These are phyloP conservation scores for Nephrotoma guestfalica DNA, from an alignment of 2,888 invertebrate genomes.

Conservation along the genomic window DNA sequence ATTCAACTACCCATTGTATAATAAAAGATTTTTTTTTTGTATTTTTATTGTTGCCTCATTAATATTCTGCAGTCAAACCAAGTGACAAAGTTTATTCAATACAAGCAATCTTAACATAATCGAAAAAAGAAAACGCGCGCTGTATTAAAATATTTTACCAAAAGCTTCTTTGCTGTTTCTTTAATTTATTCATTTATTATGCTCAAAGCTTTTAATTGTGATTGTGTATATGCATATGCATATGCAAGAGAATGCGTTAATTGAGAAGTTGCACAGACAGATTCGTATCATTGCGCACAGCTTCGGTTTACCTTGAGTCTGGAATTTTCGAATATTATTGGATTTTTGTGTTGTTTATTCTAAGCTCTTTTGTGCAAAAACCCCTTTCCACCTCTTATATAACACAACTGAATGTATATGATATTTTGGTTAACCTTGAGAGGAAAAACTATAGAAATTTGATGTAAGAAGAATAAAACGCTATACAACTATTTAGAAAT, in stretches of 20 bases:
- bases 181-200: background rate
- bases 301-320: no score
- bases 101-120: background rate
- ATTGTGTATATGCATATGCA: no score
- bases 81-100: background rate
- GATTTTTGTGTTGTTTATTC: background rate
- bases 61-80: background rate
- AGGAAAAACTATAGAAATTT: background rate
- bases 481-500: background rate
- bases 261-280: no score
- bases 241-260: background rate
- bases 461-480: background rate
- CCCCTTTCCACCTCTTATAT: background rate
- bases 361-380: background rate
- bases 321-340: background rate
- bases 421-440: background rate
- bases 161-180: background rate
- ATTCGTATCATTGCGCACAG: no score
- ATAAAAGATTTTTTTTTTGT: background rate
- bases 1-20: background rate
- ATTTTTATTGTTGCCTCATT: background rate
- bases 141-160: no score
- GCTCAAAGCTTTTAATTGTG: background rate
- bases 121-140: background rate
- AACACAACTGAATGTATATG: background rate